A percentile compares a stretch with the other conserved stretches of the same genome.
phyloP scores from a whole-genome alignment of 35 echinoderm and acorn worm genomes.

The Eucidaris tribuloides region DNA sequence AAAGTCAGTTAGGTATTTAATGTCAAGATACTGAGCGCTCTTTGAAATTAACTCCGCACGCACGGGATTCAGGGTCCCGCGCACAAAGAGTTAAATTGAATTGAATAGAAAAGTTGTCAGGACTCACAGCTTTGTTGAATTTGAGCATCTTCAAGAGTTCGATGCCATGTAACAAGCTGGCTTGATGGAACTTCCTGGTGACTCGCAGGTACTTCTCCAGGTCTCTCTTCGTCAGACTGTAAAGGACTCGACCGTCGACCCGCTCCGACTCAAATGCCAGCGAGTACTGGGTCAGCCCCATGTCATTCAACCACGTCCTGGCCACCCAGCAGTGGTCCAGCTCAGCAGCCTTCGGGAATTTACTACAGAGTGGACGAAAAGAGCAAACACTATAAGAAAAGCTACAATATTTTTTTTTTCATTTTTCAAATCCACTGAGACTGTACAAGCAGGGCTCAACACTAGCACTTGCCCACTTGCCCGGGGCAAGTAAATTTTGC shows the following conservation, averaged over 20 bases:
- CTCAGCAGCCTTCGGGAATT: conserved; percentile 67
- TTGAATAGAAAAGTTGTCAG: background rate
- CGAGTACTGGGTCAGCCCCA: conserved; percentile 73
- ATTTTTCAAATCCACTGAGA: too few species aligned
- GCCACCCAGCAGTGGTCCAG: conserved; percentile 94
- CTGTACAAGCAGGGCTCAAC: too few species aligned
- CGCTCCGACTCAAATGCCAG: conserved; percentile 69
- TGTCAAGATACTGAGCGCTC: too few species aligned
- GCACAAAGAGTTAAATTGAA: too few species aligned
- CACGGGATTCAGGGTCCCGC: too few species aligned
- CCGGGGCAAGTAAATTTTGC: too few species aligned
- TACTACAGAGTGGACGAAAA: conserved; percentile 1
- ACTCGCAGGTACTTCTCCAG: conserved; percentile 90
- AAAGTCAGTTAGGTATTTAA: too few species aligned
- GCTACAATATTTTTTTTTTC: too few species aligned
- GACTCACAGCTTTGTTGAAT: conserved; percentile 89
- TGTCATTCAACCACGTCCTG: conserved; percentile 79
- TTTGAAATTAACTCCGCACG: too few species aligned
- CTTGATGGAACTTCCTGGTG: conserved; percentile 92
- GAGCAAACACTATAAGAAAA: too few species aligned
- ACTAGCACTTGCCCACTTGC: too few species aligned
- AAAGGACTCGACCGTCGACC: conserved; percentile 90
- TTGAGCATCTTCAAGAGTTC: conserved; percentile 82
- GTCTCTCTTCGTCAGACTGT: conserved; percentile 81
- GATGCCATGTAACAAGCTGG: conserved; percentile 81